Evolutionary conservation across 1,140 invertebrate species (phyloP).

Genomic region (Mycetomoellerius zeteki): DNA sequence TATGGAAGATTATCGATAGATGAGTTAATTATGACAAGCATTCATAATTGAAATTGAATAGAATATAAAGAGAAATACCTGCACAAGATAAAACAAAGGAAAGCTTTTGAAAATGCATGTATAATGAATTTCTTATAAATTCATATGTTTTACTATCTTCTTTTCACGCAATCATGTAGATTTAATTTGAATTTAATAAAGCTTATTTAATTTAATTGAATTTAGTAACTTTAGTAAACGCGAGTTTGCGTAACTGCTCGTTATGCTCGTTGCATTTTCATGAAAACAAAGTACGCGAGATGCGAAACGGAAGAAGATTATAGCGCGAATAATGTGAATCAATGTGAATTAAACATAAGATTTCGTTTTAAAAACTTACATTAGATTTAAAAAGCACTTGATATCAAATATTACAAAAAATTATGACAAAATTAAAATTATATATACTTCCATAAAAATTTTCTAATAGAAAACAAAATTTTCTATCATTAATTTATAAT

Average conservation of each 20-base stretch:
- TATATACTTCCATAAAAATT: neutral
- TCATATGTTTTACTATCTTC: neutral
- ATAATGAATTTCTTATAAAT: neutral
- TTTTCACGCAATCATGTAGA: neutral
- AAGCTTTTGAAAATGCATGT: neutral
- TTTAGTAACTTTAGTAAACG: conserved; percentile 17
- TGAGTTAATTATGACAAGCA: conserved; percentile 13
- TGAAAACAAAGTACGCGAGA: conserved; percentile 24
- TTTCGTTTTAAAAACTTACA: neutral
- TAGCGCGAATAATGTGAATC: conserved; percentile 13
- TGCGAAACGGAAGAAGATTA: neutral
- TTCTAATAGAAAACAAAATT: conserved; percentile 2
- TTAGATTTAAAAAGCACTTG: neutral
- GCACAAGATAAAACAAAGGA: neutral
- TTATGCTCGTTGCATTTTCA: conserved; percentile 26
- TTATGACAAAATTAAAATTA: neutral
- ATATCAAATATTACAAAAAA: neutral
- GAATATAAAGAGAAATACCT: neutral
- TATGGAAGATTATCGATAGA: conserved; percentile 11
- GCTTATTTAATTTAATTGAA: conserved; percentile 26
- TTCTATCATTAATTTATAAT: neutral
- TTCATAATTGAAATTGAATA: conserved; percentile 14
- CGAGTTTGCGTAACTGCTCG: neutral
- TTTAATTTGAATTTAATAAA: conserved; percentile 29
- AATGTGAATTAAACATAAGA: neutral